A percentile compares a stretch with the other conserved stretches of the same genome.
These are phyloP conservation scores for Eupithecia subumbrata DNA, from an alignment of 2,888 invertebrate genomes.

Conservation along the genomic window DNA sequence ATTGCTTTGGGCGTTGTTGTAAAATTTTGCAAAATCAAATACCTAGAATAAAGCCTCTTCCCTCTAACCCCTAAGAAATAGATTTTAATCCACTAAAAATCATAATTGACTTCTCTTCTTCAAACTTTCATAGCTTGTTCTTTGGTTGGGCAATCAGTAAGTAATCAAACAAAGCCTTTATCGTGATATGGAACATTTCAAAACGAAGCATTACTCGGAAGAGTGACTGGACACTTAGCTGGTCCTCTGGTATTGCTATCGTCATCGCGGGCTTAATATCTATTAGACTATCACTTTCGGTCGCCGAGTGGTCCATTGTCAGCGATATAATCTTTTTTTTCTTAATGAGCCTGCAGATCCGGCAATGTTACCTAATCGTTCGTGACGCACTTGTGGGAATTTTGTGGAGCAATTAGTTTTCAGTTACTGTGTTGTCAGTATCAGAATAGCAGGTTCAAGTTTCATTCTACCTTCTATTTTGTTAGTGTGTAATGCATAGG, in stretches of 20 bases:
- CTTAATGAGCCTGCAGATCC: slow-evolving; percentile 78
- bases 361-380: slow-evolving; percentile 76
- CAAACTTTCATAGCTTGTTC: slow-evolving; percentile 17
- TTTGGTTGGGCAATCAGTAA: slow-evolving; percentile 33
- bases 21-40: background rate
- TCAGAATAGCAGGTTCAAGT: background rate
- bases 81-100: background rate
- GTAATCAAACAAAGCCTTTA: slow-evolving; percentile 29
- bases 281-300: slow-evolving; percentile 80
- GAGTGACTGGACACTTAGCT: slow-evolving; percentile 65
- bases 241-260: slow-evolving; percentile 63
- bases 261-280: slow-evolving; percentile 70
- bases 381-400: slow-evolving; percentile 77
- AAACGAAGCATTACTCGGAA: slow-evolving; percentile 49
- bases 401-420: slow-evolving; percentile 64
- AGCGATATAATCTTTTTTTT: slow-evolving; percentile 77
- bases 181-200: slow-evolving; percentile 38
- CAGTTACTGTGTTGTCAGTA: background rate
- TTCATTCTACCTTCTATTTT: background rate
- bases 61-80: background rate
- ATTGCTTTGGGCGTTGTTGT: background rate
- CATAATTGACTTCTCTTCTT: slow-evolving; percentile 6
- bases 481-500: background rate
- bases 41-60: background rate
- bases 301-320: slow-evolving; percentile 77